phyloP scores from a whole-genome alignment of 2,888 invertebrate species.

The Coecobrya sp. region DNA sequence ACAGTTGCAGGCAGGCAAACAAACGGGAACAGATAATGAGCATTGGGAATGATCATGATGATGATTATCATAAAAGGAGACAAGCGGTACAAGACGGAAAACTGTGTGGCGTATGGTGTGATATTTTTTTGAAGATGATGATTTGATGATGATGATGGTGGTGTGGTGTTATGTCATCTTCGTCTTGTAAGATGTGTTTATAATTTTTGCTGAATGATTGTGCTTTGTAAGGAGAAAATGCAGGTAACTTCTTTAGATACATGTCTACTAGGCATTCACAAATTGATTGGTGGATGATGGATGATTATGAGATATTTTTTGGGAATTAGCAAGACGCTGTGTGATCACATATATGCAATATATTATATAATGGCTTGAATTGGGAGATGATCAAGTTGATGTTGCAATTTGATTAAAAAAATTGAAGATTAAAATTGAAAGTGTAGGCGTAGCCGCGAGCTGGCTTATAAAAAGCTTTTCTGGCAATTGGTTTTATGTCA shows the following conservation, averaged over 20 bases:
- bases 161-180: constrained; percentile 21
- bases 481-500: neutral
- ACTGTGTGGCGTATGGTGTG: neutral
- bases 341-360: no score
- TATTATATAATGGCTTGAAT: neutral
- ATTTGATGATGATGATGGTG: no score
- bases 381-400: neutral
- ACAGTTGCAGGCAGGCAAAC: constrained; percentile 43
- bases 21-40: constrained; percentile 37
- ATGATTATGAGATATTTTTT: neutral
- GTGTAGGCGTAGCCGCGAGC: neutral
- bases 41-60: neutral
- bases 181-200: neutral
- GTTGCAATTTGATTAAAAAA: neutral
- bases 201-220: neutral
- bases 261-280: neutral
- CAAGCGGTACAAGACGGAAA: neutral
- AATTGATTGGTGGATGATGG: neutral
- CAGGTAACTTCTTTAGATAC: neutral
- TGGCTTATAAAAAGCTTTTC: neutral
- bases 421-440: constrained; percentile 22
- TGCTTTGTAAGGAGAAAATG: neutral
- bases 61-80: constrained; percentile 23
- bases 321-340: neutral
- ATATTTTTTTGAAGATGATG: no score